Conservation (phyloP, 2,888 invertebrate genomes). For the Chaetogeoica ovagalla region DNA sequence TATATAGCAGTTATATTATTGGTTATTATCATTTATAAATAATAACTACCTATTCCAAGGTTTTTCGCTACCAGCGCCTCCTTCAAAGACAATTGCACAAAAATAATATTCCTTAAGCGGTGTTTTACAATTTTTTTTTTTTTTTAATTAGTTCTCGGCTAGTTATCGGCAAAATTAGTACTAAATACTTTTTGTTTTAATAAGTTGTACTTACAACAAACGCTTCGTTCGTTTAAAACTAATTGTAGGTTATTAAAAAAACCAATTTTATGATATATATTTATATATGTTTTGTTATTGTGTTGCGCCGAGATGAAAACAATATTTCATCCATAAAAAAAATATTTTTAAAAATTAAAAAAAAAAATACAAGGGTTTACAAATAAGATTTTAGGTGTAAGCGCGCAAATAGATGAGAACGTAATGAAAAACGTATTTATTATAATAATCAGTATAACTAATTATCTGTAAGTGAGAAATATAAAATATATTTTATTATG, state of each 20-base stretch:
- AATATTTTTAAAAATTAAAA: too few relatives aligned
- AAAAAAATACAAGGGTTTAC: too few relatives aligned
- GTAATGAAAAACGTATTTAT: neutral
- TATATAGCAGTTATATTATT: neutral
- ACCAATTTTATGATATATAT: too few relatives aligned
- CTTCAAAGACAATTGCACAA: slow-evolving; percentile 15
- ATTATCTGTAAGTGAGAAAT: neutral
- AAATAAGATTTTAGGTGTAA: too few relatives aligned
- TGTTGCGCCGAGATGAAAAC: too few relatives aligned
- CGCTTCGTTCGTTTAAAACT: neutral
- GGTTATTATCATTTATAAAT: neutral
- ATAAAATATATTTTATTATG: neutral
- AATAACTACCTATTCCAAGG: neutral
- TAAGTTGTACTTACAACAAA: neutral
- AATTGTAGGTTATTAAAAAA: neutral
- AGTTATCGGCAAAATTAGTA: neutral
- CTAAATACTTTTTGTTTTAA: neutral
- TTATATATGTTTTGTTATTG: too few relatives aligned
- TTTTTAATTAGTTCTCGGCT: slow-evolving; percentile 9
- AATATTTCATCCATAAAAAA: too few relatives aligned
- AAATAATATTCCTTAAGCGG: neutral
- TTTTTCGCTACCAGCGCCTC: neutral
- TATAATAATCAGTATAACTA: too few relatives aligned
- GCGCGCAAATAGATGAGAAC: neutral
- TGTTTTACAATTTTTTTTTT: neutral